Conservation (phyloP, 92 coral and sea anemone species). For the Bergia puertoricense region DNA sequence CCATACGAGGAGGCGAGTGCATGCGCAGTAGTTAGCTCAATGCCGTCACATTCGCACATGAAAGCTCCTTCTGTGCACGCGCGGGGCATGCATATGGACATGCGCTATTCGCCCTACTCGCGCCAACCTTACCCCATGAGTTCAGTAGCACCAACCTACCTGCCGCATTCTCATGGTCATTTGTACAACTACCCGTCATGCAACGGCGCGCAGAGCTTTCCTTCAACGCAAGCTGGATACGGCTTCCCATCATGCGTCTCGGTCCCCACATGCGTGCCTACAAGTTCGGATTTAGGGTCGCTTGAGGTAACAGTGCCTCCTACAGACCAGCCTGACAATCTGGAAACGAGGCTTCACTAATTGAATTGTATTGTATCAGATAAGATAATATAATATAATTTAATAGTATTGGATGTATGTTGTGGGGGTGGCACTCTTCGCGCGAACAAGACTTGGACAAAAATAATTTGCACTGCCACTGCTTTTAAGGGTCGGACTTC, state of each 20-base stretch:
- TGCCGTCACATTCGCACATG: conserved; percentile 61
- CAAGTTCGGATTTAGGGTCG: conserved; percentile 51
- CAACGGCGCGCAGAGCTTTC: conserved; percentile 71
- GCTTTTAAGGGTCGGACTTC: neutral
- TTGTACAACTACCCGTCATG: conserved; percentile 69
- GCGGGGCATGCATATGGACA: conserved; percentile 85
- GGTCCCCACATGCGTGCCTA: conserved; percentile 69
- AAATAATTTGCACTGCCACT: neutral
- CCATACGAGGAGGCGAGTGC: conserved; percentile 51
- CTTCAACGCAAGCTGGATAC: conserved; percentile 77
- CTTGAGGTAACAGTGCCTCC: conserved; percentile 56
- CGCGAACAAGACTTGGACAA: neutral
- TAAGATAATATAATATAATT: neutral
- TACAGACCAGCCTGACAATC: conserved; percentile 23
- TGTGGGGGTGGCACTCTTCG: neutral
- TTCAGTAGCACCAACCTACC: conserved; percentile 71
- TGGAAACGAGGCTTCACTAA: conserved; percentile 37
- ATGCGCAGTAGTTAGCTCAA: conserved; percentile 47
- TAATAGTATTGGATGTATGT: neutral
- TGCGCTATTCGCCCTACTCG: conserved; percentile 85
- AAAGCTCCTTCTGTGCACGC: conserved; percentile 66
- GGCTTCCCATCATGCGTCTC: conserved; percentile 72
- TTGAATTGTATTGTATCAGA: neutral
- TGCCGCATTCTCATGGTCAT: conserved; percentile 79
- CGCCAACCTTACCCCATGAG: conserved; percentile 80